Conservation (phyloP, 2,113 vertebrate species). For the Ariopsis seemanni region DNA sequence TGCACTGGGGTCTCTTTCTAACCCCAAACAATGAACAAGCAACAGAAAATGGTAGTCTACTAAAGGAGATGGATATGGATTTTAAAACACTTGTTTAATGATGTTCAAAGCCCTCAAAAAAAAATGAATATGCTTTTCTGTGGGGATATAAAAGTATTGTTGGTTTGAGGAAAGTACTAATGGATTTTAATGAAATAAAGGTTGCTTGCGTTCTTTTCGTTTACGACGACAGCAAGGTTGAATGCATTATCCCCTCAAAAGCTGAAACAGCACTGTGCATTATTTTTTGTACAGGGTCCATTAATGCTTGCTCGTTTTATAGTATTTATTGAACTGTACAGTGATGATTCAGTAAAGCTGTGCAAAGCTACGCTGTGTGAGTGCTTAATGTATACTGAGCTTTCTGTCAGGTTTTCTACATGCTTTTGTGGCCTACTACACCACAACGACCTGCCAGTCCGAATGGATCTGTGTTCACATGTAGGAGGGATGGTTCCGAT, state of each 20-base stretch:
- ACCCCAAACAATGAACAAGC: too few species aligned
- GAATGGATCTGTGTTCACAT: slow-evolving; percentile 27
- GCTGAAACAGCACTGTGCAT: slow-evolving; percentile 16
- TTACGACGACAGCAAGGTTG: slow-evolving; percentile 14
- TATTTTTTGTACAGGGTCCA: slow-evolving; percentile 36
- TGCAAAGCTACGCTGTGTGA: slow-evolving; percentile 18
- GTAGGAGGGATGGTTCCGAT: slow-evolving; percentile 20
- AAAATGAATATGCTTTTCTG: neutral
- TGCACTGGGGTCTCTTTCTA: neutral
- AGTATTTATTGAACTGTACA: slow-evolving; percentile 26
- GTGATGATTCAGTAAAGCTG: slow-evolving; percentile 36
- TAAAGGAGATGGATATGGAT: slow-evolving; percentile 12
- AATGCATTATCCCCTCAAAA: slow-evolving; percentile 28
- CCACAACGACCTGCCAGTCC: slow-evolving; percentile 31
- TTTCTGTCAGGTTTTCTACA: slow-evolving; percentile 13
- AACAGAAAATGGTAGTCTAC: neutral
- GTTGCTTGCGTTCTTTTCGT: slow-evolving; percentile 20
- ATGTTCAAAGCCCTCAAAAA: slow-evolving; percentile 20
- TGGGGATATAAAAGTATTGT: slow-evolving; percentile 16
- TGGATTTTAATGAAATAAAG: slow-evolving; percentile 32
- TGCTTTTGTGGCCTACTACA: slow-evolving; percentile 31
- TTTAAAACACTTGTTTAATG: slow-evolving; percentile 26
- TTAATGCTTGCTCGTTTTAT: slow-evolving; percentile 42
- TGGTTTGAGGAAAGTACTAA: slow-evolving; percentile 24
- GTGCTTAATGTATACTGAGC: slow-evolving; percentile 37